Evolutionary conservation across 2,888 invertebrate species (phyloP).

Genomic region (Gryllus longicercus): DNA sequence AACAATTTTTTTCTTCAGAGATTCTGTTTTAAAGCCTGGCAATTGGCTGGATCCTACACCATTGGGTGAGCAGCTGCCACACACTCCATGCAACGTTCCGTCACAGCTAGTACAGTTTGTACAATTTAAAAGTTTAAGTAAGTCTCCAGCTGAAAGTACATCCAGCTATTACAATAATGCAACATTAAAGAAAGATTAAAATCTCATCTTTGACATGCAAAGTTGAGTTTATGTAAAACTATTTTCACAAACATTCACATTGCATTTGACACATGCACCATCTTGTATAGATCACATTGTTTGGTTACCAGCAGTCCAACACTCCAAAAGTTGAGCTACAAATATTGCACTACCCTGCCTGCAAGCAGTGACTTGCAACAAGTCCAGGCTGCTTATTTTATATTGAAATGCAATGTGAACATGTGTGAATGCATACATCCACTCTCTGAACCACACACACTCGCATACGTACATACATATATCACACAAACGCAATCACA

Average conservation of each 20-base stretch:
- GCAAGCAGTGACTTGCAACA: too few species aligned
- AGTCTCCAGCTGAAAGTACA: not conserved
- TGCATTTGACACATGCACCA: conserved; percentile 22
- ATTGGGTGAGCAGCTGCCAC: not conserved
- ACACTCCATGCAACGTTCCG: not conserved
- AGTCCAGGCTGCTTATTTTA: too few species aligned
- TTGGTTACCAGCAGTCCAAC: conserved; percentile 20
- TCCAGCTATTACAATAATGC: conserved; percentile 3
- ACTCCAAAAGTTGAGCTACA: not conserved
- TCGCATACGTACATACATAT: not conserved
- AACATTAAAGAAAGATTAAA: conserved; percentile 2
- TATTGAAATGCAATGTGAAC: too few species aligned
- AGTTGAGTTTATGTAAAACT: conserved; percentile 19
- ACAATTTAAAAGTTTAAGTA: conserved; percentile 3
- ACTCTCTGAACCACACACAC: not conserved
- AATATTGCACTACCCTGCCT: too few species aligned
- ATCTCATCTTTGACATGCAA: conserved; percentile 11
- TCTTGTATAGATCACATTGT: conserved; percentile 20
- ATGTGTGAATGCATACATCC: not conserved
- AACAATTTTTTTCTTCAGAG: not conserved
- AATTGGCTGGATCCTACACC: not conserved
- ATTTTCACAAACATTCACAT: conserved; percentile 24
- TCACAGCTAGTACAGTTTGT: conserved; percentile 1
- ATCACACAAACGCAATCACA: not conserved
- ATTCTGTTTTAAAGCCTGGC: not conserved